Percentiles rank a stretch among this genome's conserved stretches.
phyloP scores from a whole-genome alignment of 2,113 vertebrate genomes.

The Lycocorax pyrrhopterus region DNA sequence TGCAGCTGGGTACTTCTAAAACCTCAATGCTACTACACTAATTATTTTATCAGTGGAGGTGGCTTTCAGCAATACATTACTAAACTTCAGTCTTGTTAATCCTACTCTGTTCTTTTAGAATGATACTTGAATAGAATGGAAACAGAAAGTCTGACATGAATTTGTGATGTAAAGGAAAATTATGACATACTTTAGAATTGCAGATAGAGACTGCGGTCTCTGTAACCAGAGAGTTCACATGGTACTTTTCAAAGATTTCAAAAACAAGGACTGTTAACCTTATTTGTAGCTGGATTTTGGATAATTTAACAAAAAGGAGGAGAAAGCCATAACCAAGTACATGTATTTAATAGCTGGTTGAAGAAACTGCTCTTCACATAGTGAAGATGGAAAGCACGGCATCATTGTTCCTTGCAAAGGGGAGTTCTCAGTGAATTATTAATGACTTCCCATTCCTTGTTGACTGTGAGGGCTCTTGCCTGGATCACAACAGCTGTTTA shows the following conservation, averaged over 20 bases:
- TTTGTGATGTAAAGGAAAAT: slow-evolving; percentile 35
- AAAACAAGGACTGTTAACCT: background rate
- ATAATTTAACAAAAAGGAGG: background rate
- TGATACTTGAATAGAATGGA: slow-evolving; percentile 4
- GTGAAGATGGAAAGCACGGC: background rate
- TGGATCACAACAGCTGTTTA: background rate
- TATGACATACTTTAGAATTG: background rate
- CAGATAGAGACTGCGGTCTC: background rate
- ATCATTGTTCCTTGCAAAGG: background rate
- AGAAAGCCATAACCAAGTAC: background rate
- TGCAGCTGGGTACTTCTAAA: background rate
- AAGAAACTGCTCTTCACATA: background rate
- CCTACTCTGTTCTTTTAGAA: background rate
- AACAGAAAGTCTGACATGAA: slow-evolving; percentile 55
- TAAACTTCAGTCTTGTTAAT: background rate
- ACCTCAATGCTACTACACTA: background rate
- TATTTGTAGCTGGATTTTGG: background rate
- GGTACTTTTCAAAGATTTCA: background rate
- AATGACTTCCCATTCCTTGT: background rate
- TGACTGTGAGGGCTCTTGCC: background rate
- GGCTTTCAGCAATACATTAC: background rate
- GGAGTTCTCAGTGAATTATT: background rate
- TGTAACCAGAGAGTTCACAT: background rate
- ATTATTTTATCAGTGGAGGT: background rate
- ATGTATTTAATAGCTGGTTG: background rate